Conservation (phyloP, 2,888 invertebrate species). For the Embidobia sp. region DNA sequence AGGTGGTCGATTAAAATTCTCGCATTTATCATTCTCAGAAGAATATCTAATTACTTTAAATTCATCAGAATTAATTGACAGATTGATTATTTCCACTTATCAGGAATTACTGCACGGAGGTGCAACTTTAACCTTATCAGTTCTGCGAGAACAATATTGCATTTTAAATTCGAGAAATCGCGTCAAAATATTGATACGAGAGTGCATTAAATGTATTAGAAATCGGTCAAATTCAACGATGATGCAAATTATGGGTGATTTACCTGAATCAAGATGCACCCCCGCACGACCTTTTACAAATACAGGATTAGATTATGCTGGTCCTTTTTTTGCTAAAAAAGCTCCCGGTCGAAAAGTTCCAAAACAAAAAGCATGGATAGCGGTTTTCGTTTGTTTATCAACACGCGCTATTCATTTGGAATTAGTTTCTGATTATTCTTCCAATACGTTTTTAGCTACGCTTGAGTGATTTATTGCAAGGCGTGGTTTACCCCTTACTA, state of each 20-base stretch:
- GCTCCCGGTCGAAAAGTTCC: neutral
- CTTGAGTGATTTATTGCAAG: neutral
- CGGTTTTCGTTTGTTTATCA: neutral
- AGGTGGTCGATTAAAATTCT: too few species aligned
- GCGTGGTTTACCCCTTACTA: neutral
- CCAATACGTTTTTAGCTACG: neutral
- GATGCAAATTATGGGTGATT: neutral
- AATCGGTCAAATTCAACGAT: neutral
- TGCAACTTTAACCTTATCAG: neutral
- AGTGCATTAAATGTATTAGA: neutral
- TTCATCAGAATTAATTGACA: too few species aligned
- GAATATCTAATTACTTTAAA: too few species aligned
- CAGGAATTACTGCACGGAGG: neutral
- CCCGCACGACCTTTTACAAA: neutral
- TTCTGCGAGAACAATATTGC: neutral
- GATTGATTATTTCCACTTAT: too few species aligned
- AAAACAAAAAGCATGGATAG: neutral
- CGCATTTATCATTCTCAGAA: too few species aligned
- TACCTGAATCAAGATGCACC: neutral
- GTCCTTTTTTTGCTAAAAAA: neutral
- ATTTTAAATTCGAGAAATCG: neutral
- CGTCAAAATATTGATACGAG: neutral
- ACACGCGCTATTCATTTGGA: slow-evolving; percentile 1
- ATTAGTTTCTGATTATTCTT: neutral
- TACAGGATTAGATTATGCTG: slow-evolving; percentile 1